Base-by-base conservation (phyloP, 2,113 vertebrate genomes). In the Zosterops japonicus region DNA sequence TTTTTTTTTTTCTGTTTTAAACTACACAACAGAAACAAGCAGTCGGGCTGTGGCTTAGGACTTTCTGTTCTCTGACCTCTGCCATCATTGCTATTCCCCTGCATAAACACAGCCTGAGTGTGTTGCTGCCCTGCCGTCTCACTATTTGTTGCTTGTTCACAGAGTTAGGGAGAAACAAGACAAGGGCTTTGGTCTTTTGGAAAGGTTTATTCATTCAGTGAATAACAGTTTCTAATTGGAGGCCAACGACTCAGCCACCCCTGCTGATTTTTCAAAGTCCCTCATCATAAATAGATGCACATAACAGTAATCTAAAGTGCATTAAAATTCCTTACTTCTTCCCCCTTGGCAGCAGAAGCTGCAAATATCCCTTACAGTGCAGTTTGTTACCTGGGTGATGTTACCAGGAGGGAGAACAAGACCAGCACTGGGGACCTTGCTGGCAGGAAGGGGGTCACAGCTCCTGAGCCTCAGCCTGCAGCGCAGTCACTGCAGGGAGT, bases 401-500 rank as follows among this genome's bases (percentile, higher is more conserved):
- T 12, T 44, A 15, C 14, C 1, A 4, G 21, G 17, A 14, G 12
- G 23, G 4, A 68, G 53, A 79, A 49, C 39, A 33, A 17, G 83
- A 33, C 16, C 39, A 93, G 69, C 24, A 27, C 9, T 0, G 20
- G n/a, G 4, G 14, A 14, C 36, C n/a, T 41, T 24, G 49, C 41
- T 47, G 57, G 27, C 29, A 69, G 75, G 14, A 9, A 33, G 53
- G 25, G 56, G 63, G 36, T 3, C 11, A 22, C 15, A 8, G 36
- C 7, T 74, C 39, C 46, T 20, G 50, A 57, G 41, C 33, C 41
- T 35, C 22, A 6, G 31, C 16, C 42, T 70, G 70, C 42, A 83
- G 71, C 5, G 2, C 28, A 17, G 33, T 4, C 63, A 11, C 23
- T 13, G 0, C 2, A 2, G 6, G 12, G 12, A 39, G 6, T 3